Percentiles rank a stretch among this genome's conserved stretches.
These are phyloP conservation scores for Platysternon megacephalum DNA, from an alignment of 2,113 vertebrate species.

Conservation along the genomic window DNA sequence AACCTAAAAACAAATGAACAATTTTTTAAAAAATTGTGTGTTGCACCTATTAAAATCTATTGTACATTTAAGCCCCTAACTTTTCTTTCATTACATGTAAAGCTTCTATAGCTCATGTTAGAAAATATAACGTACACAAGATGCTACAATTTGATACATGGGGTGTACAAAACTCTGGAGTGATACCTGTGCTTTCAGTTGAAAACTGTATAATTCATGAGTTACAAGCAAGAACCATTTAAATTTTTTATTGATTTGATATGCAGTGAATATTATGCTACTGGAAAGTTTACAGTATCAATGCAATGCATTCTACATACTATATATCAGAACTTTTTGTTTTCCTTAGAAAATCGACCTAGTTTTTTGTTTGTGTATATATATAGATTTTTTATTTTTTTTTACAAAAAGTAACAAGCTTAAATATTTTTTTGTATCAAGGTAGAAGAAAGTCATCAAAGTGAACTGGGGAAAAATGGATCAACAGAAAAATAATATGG, in stretches of 20 bases:
- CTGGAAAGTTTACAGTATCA: conserved; percentile 83
- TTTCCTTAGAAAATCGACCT: conserved; percentile 76
- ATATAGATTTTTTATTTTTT: neutral
- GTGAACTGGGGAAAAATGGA: neutral
- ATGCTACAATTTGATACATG: conserved; percentile 69
- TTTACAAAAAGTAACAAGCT: conserved; percentile 60
- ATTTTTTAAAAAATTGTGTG: conserved; percentile 57
- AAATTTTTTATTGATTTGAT: conserved; percentile 69
- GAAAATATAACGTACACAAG: conserved; percentile 63
- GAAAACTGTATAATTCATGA: conserved; percentile 63
- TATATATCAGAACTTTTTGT: conserved; percentile 67
- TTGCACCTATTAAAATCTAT: conserved; percentile 66
- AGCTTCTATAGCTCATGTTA: conserved; percentile 74
- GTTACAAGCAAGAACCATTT: conserved; percentile 75
- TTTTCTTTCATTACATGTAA: conserved; percentile 53
- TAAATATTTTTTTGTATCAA: conserved; percentile 40
- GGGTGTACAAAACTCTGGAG: conserved; percentile 85
- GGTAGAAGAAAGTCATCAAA: conserved; percentile 31
- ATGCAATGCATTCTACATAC: conserved; percentile 74
- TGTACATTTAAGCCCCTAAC: conserved; percentile 63
- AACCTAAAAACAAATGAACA: conserved; percentile 69
- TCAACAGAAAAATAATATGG: conserved; percentile 2
- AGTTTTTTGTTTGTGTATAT: neutral
- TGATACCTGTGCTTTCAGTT: conserved; percentile 84
- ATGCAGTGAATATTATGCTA: conserved; percentile 78